Evolutionary conservation across 2,113 vertebrate genomes (phyloP), one percentile per base, ranked within the genome.

Genomic region (Solea solea): DNA sequence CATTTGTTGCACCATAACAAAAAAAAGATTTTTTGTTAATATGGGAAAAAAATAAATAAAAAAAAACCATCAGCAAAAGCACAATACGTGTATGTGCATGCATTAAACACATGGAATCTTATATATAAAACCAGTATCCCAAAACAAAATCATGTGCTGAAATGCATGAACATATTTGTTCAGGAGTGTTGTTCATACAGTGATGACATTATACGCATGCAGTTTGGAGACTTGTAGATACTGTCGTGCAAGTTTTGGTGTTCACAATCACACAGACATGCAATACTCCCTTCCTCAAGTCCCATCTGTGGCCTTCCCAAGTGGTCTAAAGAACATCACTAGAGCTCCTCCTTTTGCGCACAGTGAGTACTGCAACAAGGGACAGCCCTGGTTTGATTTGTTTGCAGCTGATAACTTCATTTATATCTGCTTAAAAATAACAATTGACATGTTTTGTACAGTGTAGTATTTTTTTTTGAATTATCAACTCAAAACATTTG

Each of bases 261-360:
- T 72, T 51, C 66, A 68, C 54, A 52, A 51, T 50, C 62, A 12
- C 15, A 53, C 10, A 50, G 44, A 53, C 8, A 49, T 21, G 61
- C 46, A 56, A 2, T 62, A 41, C 46, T 48, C 70, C 51, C 70
- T 52, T 73, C 49, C 60, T 66, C 7, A 34, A 63, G 68, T 80
- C 62, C 64, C 71, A 51, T 39, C 65, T 72, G 64, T 46, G 70
- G 61, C 66, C 84, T 81, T 72, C 72, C 64, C 64, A 15, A 51
- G 64, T 65, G 74, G 78, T 82, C 75, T 77, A 51, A 77, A 89
- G 57, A 84, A 86, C 84, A 91, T 90, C 88, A 90, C 91, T 78
- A 88, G 91, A 92, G 91, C 90, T 89, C 90, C 91, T 86, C 88
- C 90, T 79, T 74, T 88, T 86, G 91, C 75, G 82, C 77, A 72